Percentiles rank a stretch among this genome's conserved stretches.
Conservation (phyloP, 2,888 invertebrate genomes). For the Meganola albula region DNA sequence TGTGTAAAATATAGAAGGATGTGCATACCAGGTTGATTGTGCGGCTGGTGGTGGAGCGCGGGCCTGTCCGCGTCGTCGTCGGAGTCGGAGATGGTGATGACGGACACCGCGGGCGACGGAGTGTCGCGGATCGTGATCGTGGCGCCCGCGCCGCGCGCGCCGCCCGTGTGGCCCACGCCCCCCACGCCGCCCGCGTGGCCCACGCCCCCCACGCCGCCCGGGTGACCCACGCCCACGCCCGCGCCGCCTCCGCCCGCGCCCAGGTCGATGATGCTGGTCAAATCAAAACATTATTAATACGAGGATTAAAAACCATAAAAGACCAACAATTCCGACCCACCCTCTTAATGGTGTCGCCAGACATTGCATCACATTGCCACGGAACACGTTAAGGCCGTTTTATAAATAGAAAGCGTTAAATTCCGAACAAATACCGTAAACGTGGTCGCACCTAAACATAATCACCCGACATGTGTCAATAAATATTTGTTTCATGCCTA, state of each 20-base stretch:
- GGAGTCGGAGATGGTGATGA: constrained; percentile 91
- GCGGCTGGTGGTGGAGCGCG: constrained; percentile 33
- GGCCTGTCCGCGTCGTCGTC: constrained; percentile 84
- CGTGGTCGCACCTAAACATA: too few relatives aligned
- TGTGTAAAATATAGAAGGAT: too few relatives aligned
- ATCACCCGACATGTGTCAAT: too few relatives aligned
- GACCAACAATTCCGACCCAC: too few relatives aligned
- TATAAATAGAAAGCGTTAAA: too few relatives aligned
- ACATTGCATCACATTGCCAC: too few relatives aligned
- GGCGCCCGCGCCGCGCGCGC: constrained; percentile 58
- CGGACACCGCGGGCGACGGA: constrained; percentile 95
- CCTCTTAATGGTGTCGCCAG: too few relatives aligned
- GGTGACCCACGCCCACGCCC: constrained; percentile 14
- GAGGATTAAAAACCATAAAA: too few relatives aligned
- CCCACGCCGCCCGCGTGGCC: constrained; percentile 13
- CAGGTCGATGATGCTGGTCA: constrained; percentile 16
- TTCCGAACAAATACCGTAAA: too few relatives aligned
- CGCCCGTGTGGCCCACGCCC: constrained; percentile 23
- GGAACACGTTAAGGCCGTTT: too few relatives aligned
- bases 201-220: constrained; percentile 12
- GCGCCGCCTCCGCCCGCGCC: constrained; percentile 12
- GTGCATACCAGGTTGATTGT: constrained; percentile 39
- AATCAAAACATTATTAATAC: too few relatives aligned
- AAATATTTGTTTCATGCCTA: too few relatives aligned
- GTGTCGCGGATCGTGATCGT: constrained; percentile 97